Evolutionary conservation across 2,888 invertebrate species (phyloP).

Genomic region (Epirrita christyi): DNA sequence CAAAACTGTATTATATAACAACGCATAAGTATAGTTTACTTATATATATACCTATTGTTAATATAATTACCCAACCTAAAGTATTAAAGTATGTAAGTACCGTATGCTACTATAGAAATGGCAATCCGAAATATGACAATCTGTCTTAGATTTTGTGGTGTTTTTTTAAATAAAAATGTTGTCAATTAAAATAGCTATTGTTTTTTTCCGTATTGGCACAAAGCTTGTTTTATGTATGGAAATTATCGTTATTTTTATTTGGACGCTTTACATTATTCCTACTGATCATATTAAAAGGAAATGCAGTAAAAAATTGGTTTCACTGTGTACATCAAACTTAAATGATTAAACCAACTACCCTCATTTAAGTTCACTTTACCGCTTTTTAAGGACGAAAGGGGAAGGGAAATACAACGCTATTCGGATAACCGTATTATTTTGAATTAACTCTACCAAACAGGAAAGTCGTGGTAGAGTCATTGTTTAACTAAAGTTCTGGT

Average conservation of each 20-base stretch:
- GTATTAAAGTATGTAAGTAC: constrained; percentile 74
- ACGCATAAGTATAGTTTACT: constrained; percentile 50
- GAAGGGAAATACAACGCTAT: too few relatives aligned
- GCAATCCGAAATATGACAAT: constrained; percentile 72
- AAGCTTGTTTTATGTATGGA: constrained; percentile 34
- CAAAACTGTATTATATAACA: constrained; percentile 70
- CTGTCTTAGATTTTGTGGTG: constrained; percentile 83
- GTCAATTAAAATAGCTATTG: constrained; percentile 73
- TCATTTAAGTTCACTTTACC: too few relatives aligned
- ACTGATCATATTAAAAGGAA: constrained; percentile 46
- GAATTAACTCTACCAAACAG: too few relatives aligned
- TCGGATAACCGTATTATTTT: too few relatives aligned
- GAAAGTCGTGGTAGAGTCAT: too few relatives aligned
- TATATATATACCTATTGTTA: constrained; percentile 73
- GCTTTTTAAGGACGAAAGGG: too few relatives aligned
- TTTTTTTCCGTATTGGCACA: constrained; percentile 48
- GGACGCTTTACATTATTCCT: constrained; percentile 44
- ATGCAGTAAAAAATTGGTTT: constrained; percentile 46
- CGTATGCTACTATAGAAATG: constrained; percentile 68
- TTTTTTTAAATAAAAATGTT: constrained; percentile 84
- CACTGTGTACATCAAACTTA: constrained; percentile 10
- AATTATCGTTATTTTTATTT: constrained; percentile 41
- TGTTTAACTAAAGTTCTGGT: too few relatives aligned
- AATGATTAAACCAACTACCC: too few relatives aligned
- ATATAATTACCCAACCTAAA: constrained; percentile 78